Conservation (phyloP, 2,888 invertebrate species). For the Clusia tigrina region DNA sequence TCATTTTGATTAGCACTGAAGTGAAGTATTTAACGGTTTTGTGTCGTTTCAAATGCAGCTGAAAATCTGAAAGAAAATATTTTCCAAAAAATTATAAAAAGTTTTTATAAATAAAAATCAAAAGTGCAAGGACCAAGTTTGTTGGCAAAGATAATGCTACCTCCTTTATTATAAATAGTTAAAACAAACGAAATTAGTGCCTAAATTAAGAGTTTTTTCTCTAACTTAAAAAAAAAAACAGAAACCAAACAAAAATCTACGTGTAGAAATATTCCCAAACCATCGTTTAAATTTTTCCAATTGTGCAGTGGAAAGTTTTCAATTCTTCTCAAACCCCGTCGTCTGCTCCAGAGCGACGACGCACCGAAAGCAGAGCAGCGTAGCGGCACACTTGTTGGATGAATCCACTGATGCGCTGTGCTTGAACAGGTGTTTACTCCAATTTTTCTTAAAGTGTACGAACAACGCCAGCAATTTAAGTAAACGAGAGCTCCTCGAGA, state of each 20-base stretch:
- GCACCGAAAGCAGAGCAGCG: background rate
- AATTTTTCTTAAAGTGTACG: background rate
- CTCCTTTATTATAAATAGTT: background rate
- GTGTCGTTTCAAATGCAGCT: background rate
- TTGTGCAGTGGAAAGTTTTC: too few species aligned
- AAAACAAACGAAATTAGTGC: too few species aligned
- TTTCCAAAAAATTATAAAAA: background rate
- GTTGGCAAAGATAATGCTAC: too few species aligned
- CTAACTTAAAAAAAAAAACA: background rate
- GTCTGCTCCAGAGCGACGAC: too few species aligned
- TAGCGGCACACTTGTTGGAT: background rate
- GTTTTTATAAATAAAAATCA: too few species aligned
- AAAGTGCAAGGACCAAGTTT: too few species aligned
- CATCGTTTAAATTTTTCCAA: too few species aligned
- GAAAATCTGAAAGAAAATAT: conserved; percentile 8
- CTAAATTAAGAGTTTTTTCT: background rate
- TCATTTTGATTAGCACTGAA: conserved; percentile 25
- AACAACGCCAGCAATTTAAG: background rate
- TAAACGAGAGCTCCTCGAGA: background rate
- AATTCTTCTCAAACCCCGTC: too few species aligned
- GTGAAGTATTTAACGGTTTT: conserved; percentile 5
- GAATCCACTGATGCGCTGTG: background rate
- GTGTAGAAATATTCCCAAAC: too few species aligned
- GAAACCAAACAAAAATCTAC: background rate
- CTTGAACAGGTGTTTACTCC: conserved; percentile 12